Evolutionary conservation across 1,140 invertebrate genomes (phyloP).

Genomic region (Danaus plexippus): DNA sequence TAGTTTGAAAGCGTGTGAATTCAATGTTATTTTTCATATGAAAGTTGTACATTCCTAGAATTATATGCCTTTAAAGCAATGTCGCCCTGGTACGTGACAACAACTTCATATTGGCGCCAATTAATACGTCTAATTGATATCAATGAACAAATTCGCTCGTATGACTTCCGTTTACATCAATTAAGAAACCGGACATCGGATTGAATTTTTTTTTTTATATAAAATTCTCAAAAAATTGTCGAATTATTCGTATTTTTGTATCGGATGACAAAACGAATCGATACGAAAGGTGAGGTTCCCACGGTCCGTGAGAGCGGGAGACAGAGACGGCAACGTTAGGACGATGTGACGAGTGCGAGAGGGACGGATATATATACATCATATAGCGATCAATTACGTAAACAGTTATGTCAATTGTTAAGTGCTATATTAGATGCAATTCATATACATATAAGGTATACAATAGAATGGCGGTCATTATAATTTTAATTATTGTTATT

Average conservation of each 20-base stretch:
- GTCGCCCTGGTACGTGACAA: no score
- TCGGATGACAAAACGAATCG: conserved; percentile 36
- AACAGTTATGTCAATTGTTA: conserved; percentile 22
- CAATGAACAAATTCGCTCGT: no score
- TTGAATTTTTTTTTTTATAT: no score
- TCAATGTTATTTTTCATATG: neutral
- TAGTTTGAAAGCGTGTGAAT: conserved; percentile 21
- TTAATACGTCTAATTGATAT: no score
- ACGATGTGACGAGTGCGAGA: conserved; percentile 13
- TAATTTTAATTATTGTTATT: no score
- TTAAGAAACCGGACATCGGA: no score
- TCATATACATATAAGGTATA: conserved; percentile 1
- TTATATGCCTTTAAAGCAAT: no score
- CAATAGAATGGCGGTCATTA: neutral
- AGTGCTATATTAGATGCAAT: conserved; percentile 5
- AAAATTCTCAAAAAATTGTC: no score
- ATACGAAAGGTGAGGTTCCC: conserved; percentile 58
- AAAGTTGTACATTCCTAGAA: no score
- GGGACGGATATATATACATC: conserved; percentile 17
- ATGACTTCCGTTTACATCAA: no score
- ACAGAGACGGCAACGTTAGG: conserved; percentile 15
- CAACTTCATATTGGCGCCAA: no score
- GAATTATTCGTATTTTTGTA: conserved; percentile 3
- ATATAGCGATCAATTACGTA: conserved; percentile 28
- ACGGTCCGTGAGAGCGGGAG: conserved; percentile 48